Conservation (phyloP, 2,888 invertebrate species). For the Machimus atricapillus region DNA sequence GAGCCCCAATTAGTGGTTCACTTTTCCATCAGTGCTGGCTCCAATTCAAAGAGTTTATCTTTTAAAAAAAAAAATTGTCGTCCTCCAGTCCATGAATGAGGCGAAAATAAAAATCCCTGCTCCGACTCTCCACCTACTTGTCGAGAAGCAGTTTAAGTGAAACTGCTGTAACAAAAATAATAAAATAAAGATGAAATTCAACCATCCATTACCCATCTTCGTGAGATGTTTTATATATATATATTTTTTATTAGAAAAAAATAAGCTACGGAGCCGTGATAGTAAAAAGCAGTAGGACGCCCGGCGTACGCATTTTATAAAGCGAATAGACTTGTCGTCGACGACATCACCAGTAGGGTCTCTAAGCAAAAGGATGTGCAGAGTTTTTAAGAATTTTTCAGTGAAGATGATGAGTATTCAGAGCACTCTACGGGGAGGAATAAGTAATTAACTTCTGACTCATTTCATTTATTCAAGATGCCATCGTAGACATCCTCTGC, state of each 20-base stretch:
- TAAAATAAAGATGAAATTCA: slow-evolving; percentile 2
- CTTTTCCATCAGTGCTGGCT: slow-evolving; percentile 19
- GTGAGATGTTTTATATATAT: neutral
- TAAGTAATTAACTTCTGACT: slow-evolving; percentile 29
- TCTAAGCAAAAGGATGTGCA: neutral
- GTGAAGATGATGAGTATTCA: slow-evolving; percentile 20
- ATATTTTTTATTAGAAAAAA: neutral
- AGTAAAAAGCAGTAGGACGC: neutral
- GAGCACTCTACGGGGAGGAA: neutral
- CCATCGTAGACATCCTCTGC: neutral
- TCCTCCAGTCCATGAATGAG: slow-evolving; percentile 10
- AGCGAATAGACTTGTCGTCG: neutral
- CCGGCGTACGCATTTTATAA: neutral
- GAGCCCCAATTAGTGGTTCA: slow-evolving; percentile 34
- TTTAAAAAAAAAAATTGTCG: slow-evolving; percentile 29
- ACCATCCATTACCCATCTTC: neutral
- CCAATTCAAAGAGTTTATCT: slow-evolving; percentile 31
- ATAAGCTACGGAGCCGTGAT: neutral
- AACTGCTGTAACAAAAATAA: slow-evolving; percentile 8
- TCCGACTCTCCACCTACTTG: neutral
- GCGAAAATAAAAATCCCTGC: neutral
- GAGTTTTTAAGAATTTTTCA: slow-evolving; percentile 15
- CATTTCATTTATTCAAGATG: slow-evolving; percentile 28
- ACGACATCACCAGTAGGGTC: neutral
- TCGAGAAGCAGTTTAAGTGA: slow-evolving; percentile 17